phyloP scores from a whole-genome alignment of 2,888 invertebrate species.

The Callyntrura guangdongensis region DNA sequence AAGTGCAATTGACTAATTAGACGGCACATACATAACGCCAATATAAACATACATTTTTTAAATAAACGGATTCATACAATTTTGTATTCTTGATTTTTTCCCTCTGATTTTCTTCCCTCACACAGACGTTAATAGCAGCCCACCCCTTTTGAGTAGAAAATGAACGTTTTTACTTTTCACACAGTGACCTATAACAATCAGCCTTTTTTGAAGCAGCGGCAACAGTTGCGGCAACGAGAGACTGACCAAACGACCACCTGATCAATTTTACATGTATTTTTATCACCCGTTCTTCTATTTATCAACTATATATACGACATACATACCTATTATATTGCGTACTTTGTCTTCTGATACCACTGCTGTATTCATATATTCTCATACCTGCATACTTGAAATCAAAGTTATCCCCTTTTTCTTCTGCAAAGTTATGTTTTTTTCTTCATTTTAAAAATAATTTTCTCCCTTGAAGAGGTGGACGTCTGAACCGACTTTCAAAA shows the following conservation, averaged over 20 bases:
- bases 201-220: background rate
- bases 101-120: background rate
- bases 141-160: background rate
- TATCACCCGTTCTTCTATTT: slow-evolving; percentile 17
- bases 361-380: background rate
- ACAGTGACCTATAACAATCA: slow-evolving; percentile 25
- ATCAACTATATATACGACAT: background rate
- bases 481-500: slow-evolving; percentile 51
- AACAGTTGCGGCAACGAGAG: background rate
- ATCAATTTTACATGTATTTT: slow-evolving; percentile 36
- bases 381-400: background rate
- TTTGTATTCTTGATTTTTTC: background rate
- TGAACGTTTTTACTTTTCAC: background rate
- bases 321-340: background rate
- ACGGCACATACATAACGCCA: too few relatives aligned
- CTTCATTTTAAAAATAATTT: slow-evolving; percentile 56
- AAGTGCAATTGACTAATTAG: too few relatives aligned
- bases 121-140: too few relatives aligned
- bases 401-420: slow-evolving; percentile 12
- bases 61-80: too few relatives aligned
- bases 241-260: slow-evolving; percentile 28
- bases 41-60: too few relatives aligned
- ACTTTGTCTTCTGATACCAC: slow-evolving; percentile 2
- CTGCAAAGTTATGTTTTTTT: slow-evolving; percentile 39
- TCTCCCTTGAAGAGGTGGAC: slow-evolving; percentile 60